Base-by-base conservation (phyloP, 2,888 invertebrate genomes). In the Microplitis manilae region DNA sequence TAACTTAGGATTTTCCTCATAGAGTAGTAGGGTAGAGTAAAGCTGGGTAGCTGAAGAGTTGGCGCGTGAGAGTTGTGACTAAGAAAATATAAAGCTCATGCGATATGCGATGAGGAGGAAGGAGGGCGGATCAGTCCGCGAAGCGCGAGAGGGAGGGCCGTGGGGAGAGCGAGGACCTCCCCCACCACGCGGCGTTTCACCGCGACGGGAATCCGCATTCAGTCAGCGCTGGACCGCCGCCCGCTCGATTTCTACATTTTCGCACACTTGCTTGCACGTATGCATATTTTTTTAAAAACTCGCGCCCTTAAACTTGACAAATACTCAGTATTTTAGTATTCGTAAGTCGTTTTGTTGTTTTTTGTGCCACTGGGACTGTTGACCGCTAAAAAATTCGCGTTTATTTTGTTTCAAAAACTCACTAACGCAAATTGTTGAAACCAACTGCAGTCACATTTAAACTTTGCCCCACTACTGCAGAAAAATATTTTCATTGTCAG, bases 171-270 rank as follows among this genome's bases (percentile, higher is more conserved):
- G 85, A 85, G 82, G 80, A 82, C 82, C 80, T 82, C 84, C 85
- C 86, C 87, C 86, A 86, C 86, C 86, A 85, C 79, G 83, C 84
- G 84, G 80, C 80, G 85, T 84, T 85, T 85, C 86, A 87, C 86
- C 87, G 88, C 87, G 86, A 87, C 88, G 88, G 86, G 85, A 87
- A 86, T 87, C 86, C 85, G 87, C 86, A 90, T 86, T 90, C 90
- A 90, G 90, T 90, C 89, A 90, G 90, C 89, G 90, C 88, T 89
- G 90, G 88, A 90, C 90, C 89, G 90, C 89, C 90, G 88, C 88
- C 89, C 89, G 90, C 88, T 88, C 87, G 83, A 83, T 83, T 84
- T 84, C 84, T 79, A 83, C 50, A 50, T 83, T 83, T 79, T 79
- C 74, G 80, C 78, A 81, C 81, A 79, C 30, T 30, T 30, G 50